Base-by-base conservation (phyloP, 1,140 invertebrate genomes). In the Drosophila ercepeae region DNA sequence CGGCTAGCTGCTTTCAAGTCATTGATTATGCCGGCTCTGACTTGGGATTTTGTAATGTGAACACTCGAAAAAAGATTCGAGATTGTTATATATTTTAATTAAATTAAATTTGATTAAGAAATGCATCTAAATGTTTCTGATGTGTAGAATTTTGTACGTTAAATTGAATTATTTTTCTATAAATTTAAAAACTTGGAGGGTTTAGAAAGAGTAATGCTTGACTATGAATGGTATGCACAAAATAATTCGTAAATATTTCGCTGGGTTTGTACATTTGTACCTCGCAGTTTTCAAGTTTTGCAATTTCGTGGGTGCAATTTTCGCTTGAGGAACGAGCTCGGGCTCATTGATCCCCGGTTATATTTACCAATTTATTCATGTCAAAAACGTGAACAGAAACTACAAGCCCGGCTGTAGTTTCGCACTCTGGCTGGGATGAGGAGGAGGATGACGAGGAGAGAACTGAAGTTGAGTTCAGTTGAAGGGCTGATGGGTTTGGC, bases 281-380 rank as follows among this genome's bases (percentile, higher is more conserved):
- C 59, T 42, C 5, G 13, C 4, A 18, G 6, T 25, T 16, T 60
- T 60, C 7, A 13, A 19, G 29, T 34, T 21, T 34, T 72, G 44
- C 50, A 36, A 49, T 63, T 72, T 29, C 25, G 16, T 27, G 29
- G 16, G 11, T 48, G 46, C 16, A 25, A 39, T 48, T 49, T 23
- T 41, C 42, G 45, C 39, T 48, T 75, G 78, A 71, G 51, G 59
- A 46, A 73, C 60, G 58, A 49, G 51, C 44, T 32, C 46, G 36
- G 39, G 61, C 52, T 54, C 65, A 70, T 64, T 69, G 53, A 74
- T 65, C 63, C 48, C 55, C 63, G 52, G 59, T 63, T 74, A 74
- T 75, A 55, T 75, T 75, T 75, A 34, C 54, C 50, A 84, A 82
- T 82, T 78, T 83, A 79, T 86, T 79, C 61, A 79, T 68, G 76